These are phyloP conservation scores for Hydrotaea cyrtoneurina DNA, from an alignment of 2,888 invertebrate species.

Conservation along the genomic window DNA sequence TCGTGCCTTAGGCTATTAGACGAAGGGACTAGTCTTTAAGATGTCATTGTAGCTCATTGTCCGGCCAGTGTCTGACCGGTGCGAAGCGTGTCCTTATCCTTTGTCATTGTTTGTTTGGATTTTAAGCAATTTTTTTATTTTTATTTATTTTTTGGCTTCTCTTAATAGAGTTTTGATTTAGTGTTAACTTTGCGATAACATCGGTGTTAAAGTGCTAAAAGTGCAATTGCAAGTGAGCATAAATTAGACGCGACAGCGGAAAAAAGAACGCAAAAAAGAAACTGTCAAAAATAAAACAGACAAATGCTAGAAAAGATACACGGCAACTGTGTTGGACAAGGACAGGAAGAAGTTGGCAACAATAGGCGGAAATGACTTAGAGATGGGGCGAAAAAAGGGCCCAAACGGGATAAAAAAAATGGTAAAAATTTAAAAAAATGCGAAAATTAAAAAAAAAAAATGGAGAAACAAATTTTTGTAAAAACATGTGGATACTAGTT, in stretches of 20 bases:
- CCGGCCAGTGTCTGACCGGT: background rate
- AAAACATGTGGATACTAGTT: too few relatives aligned
- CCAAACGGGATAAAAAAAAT: too few relatives aligned
- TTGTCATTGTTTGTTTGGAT: background rate
- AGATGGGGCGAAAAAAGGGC: too few relatives aligned
- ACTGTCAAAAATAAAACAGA: background rate
- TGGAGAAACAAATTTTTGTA: too few relatives aligned
- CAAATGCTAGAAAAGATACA: too few relatives aligned
- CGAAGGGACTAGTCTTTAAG: too few relatives aligned
- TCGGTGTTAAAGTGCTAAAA: conserved; percentile 27
- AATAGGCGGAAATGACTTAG: too few relatives aligned
- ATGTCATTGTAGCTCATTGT: background rate
- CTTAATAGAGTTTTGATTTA: conserved; percentile 33
- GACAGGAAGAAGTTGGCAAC: too few relatives aligned
- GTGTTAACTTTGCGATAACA: conserved; percentile 25
- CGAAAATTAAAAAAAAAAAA: too few relatives aligned
- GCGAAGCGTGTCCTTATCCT: background rate
- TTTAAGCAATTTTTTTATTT: background rate
- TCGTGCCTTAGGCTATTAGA: too few relatives aligned
- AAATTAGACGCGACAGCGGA: background rate
- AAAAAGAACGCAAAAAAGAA: background rate
- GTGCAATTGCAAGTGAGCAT: conserved; percentile 32
- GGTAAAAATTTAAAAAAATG: too few relatives aligned
- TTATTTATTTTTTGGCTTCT: background rate
- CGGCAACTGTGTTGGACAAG: too few relatives aligned